These are phyloP conservation scores for Agriopis leucophaearia DNA, from an alignment of 2,888 invertebrate species.

Conservation along the genomic window DNA sequence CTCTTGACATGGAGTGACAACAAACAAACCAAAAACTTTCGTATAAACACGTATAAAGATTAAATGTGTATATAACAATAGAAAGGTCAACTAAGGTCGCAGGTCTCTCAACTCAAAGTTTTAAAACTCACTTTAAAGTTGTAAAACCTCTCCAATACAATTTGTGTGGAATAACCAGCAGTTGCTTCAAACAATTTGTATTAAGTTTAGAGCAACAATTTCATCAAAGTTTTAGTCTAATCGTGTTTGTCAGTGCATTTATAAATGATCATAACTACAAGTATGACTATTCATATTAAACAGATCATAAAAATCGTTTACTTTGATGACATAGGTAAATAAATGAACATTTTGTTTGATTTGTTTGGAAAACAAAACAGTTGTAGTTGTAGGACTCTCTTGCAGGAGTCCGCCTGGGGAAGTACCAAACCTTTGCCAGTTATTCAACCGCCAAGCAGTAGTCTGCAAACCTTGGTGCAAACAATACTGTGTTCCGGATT, in stretches of 20 bases:
- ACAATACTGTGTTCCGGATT: no score
- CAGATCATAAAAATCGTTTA: neutral
- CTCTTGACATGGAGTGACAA: no score
- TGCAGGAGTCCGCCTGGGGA: no score
- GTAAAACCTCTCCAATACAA: constrained; percentile 14
- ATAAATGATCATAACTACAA: neutral
- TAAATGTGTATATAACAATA: neutral
- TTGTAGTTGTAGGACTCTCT: no score
- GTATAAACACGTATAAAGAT: neutral
- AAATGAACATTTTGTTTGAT: neutral
- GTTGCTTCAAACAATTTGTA: constrained; percentile 11
- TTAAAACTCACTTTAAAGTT: constrained; percentile 15
- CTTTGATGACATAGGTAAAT: neutral
- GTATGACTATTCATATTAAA: neutral
- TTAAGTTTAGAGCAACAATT: constrained; percentile 9
- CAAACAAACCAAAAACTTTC: neutral
- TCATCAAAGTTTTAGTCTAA: constrained; percentile 1
- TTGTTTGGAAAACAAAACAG: constrained; percentile 10
- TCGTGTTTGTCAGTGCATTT: neutral
- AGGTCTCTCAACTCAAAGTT: constrained; percentile 9
- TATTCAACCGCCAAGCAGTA: no score
- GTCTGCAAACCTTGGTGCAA: no score
- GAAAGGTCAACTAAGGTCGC: constrained; percentile 9
- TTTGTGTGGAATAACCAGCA: constrained; percentile 14
- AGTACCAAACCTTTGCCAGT: no score